Evolutionary conservation across 2,888 invertebrate species (phyloP), one percentile per base, ranked within the genome.

Genomic region (Acrobasis repandana): DNA sequence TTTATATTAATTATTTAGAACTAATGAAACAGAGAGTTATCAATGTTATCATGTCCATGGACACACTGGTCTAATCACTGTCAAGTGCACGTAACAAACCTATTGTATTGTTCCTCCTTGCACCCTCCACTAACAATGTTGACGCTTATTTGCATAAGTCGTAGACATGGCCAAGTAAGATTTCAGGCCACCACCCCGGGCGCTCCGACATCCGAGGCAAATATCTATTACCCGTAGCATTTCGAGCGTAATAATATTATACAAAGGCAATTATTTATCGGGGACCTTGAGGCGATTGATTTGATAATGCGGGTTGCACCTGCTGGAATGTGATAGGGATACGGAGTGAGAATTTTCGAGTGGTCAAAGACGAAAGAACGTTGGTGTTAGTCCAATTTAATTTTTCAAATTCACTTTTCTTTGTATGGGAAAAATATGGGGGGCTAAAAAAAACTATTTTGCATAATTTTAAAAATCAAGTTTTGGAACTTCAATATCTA

Each of bases 61-160:
- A 28, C 28, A 28, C 28, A 6, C 20, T 28, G 4, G 28, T 28
- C 28, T 28, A 28, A 28, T 28, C 28, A 28, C 4, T 28, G 28
- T 28, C 28, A 28, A 28, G 28, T 28, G 28, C 2, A 28, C 28
- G 4, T 28, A 5, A 65, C 62, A 61, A 28, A 61, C 60, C 63
- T 65, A 70, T 68, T 71, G 70, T 65, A 74, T 73, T 70, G 14
- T 11, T 43, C 5, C 14, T 43, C 11, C 11, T 5, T 11, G 14
- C n/a, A 34, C 51, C 34, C 34, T 28, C 20, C 33, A 51, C 16
- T 49, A 49, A 49, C 9, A 49, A 49, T 2, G n/a, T n/a, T 33
- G 6, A 51, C 16, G 36, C 15, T 18, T 11, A 54, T 38, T 54
- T 36, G 16, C 33, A 54, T 54, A 16, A 54, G 36, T 36, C 36